Evolutionary conservation across 2,888 invertebrate species (phyloP), one percentile per base, ranked within the genome.

Genomic region (Polydesmus complanatus): DNA sequence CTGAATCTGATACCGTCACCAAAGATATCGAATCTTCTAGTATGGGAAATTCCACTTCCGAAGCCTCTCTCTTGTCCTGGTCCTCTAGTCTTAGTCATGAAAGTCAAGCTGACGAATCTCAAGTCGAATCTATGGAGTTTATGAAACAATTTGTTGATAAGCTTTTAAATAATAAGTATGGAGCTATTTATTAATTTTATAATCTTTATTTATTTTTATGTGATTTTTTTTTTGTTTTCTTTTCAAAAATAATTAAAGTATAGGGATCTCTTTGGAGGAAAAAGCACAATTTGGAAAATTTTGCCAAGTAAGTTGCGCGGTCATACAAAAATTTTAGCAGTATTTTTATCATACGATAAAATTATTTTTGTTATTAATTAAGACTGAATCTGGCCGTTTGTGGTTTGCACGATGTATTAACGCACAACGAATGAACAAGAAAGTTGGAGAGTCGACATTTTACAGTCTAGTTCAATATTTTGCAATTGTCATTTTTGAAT

Each of bases 331-430:
- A 11, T 21, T 22, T n/a, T 26, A 25, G 22, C 54, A 21, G n/a
- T 21, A 25, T 11, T 54, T 54, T 26, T 54, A 11, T 21, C 25
- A 8, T 21, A 21, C 5, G 5, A 5, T 25, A 19, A 22, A 8
- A 51, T 22, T 19, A 51, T 19, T 51, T 21, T 26, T 22, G 54
- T 27, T 11, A 5, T 26, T 51, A 11, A 51, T 14, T 37, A 37
- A 78, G 76, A 75, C 75, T 53, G 82, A 81, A 71, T 75, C 78
- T 5, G 84, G 84, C 0, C 75, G 85, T 56, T 74, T 82, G 61
- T 84, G 83, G 83, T 85, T 85, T 72, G 79, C 83, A 2, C 76
- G 84, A 60, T 82, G 81, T 67, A 80, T 85, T 14, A 81, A 82
- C 64, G 69, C 71, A 22, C 79, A 84, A 74, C 77, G 84, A 64